Evolutionary conservation across 2,888 invertebrate genomes (phyloP).

Genomic region (Laspeyria flexula): DNA sequence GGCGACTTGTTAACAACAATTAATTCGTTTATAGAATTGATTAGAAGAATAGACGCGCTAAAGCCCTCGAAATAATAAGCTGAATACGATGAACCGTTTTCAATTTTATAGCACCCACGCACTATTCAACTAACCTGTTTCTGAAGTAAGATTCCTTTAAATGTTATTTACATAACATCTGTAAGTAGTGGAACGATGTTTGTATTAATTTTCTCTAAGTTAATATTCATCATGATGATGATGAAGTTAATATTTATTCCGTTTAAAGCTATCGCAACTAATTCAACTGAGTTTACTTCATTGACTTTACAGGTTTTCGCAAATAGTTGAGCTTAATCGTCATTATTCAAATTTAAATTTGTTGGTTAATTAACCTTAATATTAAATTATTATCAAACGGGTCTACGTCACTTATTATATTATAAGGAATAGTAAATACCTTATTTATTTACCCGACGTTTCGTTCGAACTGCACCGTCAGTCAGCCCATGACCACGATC

Average conservation of each 20-base stretch:
- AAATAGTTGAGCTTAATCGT: constrained; percentile 29
- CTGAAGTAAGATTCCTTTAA: constrained; percentile 16
- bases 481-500: too few relatives aligned
- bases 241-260: constrained; percentile 52
- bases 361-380: constrained; percentile 5
- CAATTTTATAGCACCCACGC: neutral
- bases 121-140: neutral
- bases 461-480: too few relatives aligned
- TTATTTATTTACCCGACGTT: too few relatives aligned
- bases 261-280: constrained; percentile 39
- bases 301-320: constrained; percentile 35
- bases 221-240: constrained; percentile 57
- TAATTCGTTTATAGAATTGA: too few relatives aligned
- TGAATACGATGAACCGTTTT: neutral
- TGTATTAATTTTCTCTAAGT: constrained; percentile 39
- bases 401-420: too few relatives aligned
- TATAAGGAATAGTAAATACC: too few relatives aligned
- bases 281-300: constrained; percentile 41
- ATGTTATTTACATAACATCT: constrained; percentile 21
- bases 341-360: constrained; percentile 27
- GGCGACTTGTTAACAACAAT: too few relatives aligned
- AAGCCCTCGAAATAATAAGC: neutral
- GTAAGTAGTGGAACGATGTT: constrained; percentile 15
- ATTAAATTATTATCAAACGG: too few relatives aligned
- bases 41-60: too few relatives aligned